A percentile compares a stretch with the other conserved stretches of the same genome.
These are phyloP conservation scores for Hippocampus guttulatus DNA, from an alignment of 2,113 vertebrate genomes.

Conservation along the genomic window DNA sequence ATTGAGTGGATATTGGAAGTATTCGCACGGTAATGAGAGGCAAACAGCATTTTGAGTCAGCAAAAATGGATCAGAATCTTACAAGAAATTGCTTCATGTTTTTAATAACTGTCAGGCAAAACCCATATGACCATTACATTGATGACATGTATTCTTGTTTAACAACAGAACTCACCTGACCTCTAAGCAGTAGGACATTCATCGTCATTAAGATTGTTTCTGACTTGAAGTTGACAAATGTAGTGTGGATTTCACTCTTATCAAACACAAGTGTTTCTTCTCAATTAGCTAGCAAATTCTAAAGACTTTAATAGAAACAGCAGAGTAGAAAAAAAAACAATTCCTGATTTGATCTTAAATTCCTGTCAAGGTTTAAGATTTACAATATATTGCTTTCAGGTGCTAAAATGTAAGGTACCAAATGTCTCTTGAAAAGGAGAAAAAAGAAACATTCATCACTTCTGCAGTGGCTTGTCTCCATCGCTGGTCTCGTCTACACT, in stretches of 20 bases:
- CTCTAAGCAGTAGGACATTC: constrained; percentile 74
- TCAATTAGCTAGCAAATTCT: constrained; percentile 69
- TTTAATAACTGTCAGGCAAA: constrained; percentile 73
- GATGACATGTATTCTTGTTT: constrained; percentile 75
- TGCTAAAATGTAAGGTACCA: constrained; percentile 59
- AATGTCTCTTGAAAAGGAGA: constrained; percentile 8
- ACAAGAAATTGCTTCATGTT: constrained; percentile 44
- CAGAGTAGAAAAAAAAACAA: constrained; percentile 76
- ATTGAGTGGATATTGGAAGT: no score
- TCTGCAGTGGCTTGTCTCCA: constrained; percentile 23
- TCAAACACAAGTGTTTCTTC: constrained; percentile 64
- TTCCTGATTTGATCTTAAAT: constrained; percentile 76
- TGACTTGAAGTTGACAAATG: constrained; percentile 67
- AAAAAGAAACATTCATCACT: constrained; percentile 56
- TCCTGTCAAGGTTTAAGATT: constrained; percentile 64
- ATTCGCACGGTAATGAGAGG: background rate
- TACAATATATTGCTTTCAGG: constrained; percentile 73
- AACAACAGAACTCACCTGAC: constrained; percentile 69
- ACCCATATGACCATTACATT: constrained; percentile 71
- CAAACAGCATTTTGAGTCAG: background rate
- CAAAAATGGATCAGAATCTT: background rate
- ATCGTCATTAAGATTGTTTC: constrained; percentile 75
- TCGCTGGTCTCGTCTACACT: background rate
- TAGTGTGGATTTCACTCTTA: constrained; percentile 65
- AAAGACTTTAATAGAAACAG: constrained; percentile 74